phyloP scores from a whole-genome alignment of 2,797 vertebrate species.

The Scyliorhinus canicula region DNA sequence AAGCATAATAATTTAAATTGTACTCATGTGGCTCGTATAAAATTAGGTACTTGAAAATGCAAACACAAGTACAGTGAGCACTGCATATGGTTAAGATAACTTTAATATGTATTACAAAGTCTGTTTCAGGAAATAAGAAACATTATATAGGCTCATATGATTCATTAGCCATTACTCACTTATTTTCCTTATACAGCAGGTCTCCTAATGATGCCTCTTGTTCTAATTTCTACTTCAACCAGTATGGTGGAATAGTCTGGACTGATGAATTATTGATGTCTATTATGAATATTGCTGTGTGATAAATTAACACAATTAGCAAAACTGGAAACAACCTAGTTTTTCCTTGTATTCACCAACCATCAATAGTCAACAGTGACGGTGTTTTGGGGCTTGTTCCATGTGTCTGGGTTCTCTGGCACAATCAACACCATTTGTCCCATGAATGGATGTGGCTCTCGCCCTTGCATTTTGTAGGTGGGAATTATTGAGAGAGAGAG shows the following conservation, averaged over 20 bases:
- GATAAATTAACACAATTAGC: not conserved
- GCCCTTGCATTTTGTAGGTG: not conserved
- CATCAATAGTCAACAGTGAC: not conserved
- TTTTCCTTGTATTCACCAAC: not conserved
- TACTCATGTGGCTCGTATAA: not conserved
- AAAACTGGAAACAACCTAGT: not conserved
- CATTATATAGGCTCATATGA: not conserved
- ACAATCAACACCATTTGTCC: not conserved
- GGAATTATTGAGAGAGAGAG: not conserved
- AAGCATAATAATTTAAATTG: not conserved
- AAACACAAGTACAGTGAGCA: not conserved
- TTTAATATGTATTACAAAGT: not conserved
- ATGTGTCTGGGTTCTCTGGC: not conserved
- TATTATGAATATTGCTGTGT: not conserved
- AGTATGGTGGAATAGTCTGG: too few relatives aligned
- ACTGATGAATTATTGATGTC: not conserved
- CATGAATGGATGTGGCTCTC: not conserved
- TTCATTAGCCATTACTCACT: not conserved
- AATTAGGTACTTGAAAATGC: not conserved
- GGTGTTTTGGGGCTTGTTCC: not conserved
- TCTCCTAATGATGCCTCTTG: not conserved
- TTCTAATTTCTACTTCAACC: not conserved
- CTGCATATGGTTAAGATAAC: not conserved
- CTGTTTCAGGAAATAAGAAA: not conserved
- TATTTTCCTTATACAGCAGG: not conserved